phyloP scores from a whole-genome alignment of 2,113 vertebrate genomes.

The Platycercus adscitus region DNA sequence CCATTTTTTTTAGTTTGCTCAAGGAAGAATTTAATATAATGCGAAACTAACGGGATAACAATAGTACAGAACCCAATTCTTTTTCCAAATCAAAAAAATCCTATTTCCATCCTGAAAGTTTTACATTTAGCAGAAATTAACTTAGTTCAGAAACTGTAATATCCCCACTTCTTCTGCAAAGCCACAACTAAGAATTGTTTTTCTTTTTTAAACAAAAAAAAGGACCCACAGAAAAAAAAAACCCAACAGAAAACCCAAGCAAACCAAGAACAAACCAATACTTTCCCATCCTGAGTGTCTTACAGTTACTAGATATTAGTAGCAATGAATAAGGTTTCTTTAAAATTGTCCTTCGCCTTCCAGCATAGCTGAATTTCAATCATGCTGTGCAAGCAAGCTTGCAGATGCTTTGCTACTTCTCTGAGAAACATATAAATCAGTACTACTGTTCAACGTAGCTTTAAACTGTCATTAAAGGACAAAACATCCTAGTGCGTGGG shows the following conservation, averaged over 20 bases:
- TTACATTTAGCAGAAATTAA: background rate
- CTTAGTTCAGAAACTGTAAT: background rate
- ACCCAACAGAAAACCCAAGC: background rate
- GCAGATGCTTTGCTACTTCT: background rate
- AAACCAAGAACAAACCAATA: background rate
- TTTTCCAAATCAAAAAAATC: background rate
- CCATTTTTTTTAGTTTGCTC: background rate
- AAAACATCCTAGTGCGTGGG: background rate
- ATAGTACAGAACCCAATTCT: background rate
- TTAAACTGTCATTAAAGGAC: background rate
- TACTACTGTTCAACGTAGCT: background rate
- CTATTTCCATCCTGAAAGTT: background rate
- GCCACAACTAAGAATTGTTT: background rate
- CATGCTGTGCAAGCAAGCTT: background rate
- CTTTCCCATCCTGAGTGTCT: background rate
- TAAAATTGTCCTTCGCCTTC: background rate
- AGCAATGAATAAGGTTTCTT: background rate
- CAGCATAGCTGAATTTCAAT: background rate
- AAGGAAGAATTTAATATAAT: background rate
- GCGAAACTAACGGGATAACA: background rate
- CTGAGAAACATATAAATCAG: background rate
- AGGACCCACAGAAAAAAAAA: background rate
- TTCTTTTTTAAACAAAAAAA: background rate
- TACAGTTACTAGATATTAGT: background rate
- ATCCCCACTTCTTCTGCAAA: background rate